Conservation (phyloP, 2,797 vertebrate species). For the Gambelia wislizenii region DNA sequence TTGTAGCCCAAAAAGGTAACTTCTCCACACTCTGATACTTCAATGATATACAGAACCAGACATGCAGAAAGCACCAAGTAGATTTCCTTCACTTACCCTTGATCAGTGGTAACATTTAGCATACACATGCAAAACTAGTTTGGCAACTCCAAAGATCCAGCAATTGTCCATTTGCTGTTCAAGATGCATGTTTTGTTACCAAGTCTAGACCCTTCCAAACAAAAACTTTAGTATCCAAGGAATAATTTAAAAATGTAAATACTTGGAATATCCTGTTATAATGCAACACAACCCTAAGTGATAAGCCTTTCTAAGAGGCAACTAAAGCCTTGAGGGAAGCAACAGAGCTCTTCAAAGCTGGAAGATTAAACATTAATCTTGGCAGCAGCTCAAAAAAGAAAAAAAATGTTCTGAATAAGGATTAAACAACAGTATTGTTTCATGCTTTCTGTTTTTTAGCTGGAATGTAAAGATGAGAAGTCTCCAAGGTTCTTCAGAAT, state of each 20-base stretch:
- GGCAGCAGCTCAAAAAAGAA: conserved; percentile 1
- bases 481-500: conserved; percentile 35
- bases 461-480: neutral
- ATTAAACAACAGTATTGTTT: conserved; percentile 55
- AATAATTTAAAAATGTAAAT: conserved; percentile 39
- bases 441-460: conserved; percentile 43
- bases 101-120: neutral
- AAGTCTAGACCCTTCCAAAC: neutral
- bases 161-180: neutral
- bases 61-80: neutral
- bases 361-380: conserved; percentile 40
- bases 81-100: neutral
- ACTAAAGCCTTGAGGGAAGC: conserved; percentile 28
- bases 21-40: neutral
- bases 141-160: neutral
- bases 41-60: neutral
- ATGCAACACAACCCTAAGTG: conserved; percentile 13
- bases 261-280: conserved; percentile 31
- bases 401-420: conserved; percentile 5
- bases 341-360: conserved; percentile 36
- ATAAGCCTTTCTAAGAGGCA: conserved; percentile 26
- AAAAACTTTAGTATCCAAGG: neutral
- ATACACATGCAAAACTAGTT: neutral
- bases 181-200: neutral
- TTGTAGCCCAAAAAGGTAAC: no score